Conservation (phyloP, 2,113 vertebrate species). For the Apteryx mantelli region DNA sequence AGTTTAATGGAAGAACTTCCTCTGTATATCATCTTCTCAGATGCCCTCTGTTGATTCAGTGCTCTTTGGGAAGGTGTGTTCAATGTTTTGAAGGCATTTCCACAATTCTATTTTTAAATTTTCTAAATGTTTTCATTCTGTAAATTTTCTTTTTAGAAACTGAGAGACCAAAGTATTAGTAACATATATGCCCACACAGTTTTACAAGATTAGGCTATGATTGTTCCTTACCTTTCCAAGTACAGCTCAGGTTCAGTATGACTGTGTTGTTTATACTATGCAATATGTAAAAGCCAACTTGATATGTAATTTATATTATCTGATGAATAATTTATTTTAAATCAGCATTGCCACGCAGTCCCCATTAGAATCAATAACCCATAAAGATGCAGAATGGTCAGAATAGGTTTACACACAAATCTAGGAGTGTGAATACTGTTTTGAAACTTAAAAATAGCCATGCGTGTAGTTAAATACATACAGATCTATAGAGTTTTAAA, state of each 20-base stretch:
- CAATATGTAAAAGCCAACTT: background rate
- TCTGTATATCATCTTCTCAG: background rate
- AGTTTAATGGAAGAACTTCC: background rate
- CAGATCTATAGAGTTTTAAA: background rate
- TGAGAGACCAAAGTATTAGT: background rate
- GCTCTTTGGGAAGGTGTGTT: background rate
- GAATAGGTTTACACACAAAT: background rate
- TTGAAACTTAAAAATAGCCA: background rate
- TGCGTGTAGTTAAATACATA: background rate
- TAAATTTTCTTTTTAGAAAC: background rate
- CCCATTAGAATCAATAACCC: background rate
- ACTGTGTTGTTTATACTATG: background rate
- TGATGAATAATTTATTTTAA: slow-evolving; percentile 2
- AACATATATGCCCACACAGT: background rate
- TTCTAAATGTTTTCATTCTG: background rate
- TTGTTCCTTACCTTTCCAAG: background rate
- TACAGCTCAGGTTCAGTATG: background rate
- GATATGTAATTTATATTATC: background rate
- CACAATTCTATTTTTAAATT: rapidly evolving
- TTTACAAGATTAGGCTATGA: background rate
- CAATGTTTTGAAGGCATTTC: background rate
- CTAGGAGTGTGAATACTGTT: background rate
- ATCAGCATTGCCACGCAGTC: background rate
- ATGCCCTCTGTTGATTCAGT: background rate
- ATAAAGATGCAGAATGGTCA: background rate